Percentiles rank a stretch among this genome's conserved stretches.
Conservation (phyloP, 1,140 invertebrate species). For the Drosophila triauraria region DNA sequence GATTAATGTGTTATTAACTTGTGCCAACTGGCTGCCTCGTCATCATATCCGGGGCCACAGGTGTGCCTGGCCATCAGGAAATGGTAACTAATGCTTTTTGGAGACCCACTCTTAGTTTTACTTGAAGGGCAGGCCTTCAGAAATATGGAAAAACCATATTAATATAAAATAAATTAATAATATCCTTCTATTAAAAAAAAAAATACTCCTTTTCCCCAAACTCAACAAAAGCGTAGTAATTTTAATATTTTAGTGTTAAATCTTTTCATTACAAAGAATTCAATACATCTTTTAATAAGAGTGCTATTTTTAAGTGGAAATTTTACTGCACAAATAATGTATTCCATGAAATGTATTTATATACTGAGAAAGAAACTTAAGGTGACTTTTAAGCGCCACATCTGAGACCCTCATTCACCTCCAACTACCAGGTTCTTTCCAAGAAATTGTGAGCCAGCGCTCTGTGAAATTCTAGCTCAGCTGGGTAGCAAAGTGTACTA, state of each 20-base stretch:
- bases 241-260: too few relatives aligned
- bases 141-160: not conserved
- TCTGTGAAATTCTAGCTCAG: conserved; percentile 21
- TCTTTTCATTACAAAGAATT: too few relatives aligned
- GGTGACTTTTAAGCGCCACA: too few relatives aligned
- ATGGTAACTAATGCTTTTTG: conserved; percentile 6
- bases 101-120: not conserved
- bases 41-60: not conserved
- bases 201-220: too few relatives aligned
- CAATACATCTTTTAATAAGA: too few relatives aligned
- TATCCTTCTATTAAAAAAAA: too few relatives aligned
- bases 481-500: conserved; percentile 12
- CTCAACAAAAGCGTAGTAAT: too few relatives aligned
- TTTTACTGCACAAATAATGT: too few relatives aligned
- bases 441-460: not conserved
- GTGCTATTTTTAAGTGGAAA: too few relatives aligned
- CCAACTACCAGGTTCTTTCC: conserved; percentile 1
- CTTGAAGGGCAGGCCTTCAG: too few relatives aligned
- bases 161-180: not conserved
- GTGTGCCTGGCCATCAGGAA: conserved; percentile 9
- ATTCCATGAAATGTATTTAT: too few relatives aligned
- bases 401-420: not conserved
- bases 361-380: too few relatives aligned
- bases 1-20: conserved; percentile 42
- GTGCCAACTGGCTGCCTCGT: conserved; percentile 26